phyloP scores from a whole-genome alignment of 2,797 vertebrate species.

The Sandelia bainsii region DNA sequence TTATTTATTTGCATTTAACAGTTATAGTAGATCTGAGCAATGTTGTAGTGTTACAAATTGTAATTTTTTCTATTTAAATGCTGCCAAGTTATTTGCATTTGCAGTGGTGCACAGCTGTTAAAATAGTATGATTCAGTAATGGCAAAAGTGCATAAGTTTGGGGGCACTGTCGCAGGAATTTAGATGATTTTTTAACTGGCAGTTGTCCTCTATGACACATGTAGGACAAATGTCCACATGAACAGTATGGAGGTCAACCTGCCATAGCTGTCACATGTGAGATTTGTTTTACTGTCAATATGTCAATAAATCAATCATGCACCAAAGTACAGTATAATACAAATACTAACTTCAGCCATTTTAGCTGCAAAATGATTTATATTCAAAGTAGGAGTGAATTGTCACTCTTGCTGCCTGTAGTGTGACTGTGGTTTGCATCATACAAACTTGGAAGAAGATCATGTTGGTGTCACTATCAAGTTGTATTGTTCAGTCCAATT shows the following conservation, averaged over 20 bases:
- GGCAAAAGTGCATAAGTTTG: constrained; percentile 15
- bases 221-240: constrained; percentile 23
- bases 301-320: neutral
- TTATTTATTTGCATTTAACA: neutral
- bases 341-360: neutral
- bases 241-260: constrained; percentile 19
- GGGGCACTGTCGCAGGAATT: neutral
- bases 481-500: constrained; percentile 78
- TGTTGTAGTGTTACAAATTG: neutral
- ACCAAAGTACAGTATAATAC: neutral
- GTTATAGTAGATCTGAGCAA: neutral
- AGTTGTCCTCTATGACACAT: constrained; percentile 57
- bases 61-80: neutral
- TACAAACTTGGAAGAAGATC: constrained; percentile 37
- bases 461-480: constrained; percentile 44
- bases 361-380: neutral
- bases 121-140: neutral
- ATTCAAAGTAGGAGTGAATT: neutral
- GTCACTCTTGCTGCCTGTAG: constrained; percentile 17
- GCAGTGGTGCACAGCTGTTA: neutral
- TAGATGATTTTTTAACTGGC: constrained; percentile 47
- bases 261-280: neutral
- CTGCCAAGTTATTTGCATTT: neutral
- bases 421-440: constrained; percentile 9
- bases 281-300: constrained; percentile 33